A percentile compares a stretch with the other conserved stretches of the same genome.
phyloP scores from a whole-genome alignment of 1,140 invertebrate genomes.

The Trinorchestia longiramus region DNA sequence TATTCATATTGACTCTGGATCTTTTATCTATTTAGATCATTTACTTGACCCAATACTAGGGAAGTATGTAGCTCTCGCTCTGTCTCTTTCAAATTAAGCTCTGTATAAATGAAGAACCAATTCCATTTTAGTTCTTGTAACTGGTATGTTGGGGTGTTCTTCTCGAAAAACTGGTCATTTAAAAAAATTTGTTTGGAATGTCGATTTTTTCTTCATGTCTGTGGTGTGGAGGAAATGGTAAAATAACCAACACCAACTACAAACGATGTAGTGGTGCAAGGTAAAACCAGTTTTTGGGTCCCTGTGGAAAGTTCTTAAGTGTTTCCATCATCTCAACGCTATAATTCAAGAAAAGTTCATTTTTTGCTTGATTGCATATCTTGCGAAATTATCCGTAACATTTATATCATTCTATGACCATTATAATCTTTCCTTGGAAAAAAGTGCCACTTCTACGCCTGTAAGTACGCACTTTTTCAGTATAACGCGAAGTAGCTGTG shows the following conservation, averaged over 20 bases:
- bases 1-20: background rate
- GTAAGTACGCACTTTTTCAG: background rate
- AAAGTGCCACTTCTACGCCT: background rate
- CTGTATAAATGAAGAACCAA: background rate
- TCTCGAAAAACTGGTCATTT: background rate
- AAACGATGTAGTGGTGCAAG: background rate
- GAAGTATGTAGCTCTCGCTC: background rate
- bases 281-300: background rate
- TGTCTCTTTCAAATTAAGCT: background rate
- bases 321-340: background rate
- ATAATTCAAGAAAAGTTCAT: background rate
- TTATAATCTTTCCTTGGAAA: background rate
- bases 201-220: background rate
- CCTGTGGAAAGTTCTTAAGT: background rate
- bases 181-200: background rate
- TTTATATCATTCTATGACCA: background rate
- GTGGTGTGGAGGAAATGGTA: background rate
- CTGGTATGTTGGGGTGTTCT: background rate
- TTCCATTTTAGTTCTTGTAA: background rate
- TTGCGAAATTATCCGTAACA: background rate
- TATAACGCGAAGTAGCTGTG: background rate
- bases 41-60: background rate
- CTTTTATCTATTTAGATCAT: background rate
- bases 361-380: background rate
- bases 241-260: background rate